A percentile compares a stretch with the other conserved stretches of the same genome.
phyloP scores from a whole-genome alignment of 2,888 invertebrate species.

The Drosophila neonasuta region DNA sequence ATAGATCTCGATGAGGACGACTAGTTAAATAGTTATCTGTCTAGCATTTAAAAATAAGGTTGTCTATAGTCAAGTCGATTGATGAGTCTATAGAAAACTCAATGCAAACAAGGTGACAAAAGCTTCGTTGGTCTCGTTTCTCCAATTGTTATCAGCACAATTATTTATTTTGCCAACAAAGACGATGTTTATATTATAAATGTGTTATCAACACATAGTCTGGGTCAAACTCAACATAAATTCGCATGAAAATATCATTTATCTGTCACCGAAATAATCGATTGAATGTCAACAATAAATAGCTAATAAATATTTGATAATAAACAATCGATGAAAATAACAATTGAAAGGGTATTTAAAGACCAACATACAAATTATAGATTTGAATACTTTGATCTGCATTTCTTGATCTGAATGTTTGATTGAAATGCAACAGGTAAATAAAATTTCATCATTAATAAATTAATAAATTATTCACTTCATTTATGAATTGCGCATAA shows the following conservation, averaged over 20 bases:
- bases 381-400: slow-evolving; percentile 1
- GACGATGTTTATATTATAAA: background rate
- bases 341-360: slow-evolving; percentile 1
- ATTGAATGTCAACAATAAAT: background rate
- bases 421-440: slow-evolving; percentile 54
- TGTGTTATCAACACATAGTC: background rate
- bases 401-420: slow-evolving; percentile 11
- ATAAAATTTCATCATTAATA: slow-evolving; percentile 64
- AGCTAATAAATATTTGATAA: background rate
- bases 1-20: slow-evolving; percentile 1
- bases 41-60: background rate
- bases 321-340: background rate
- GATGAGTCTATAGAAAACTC: background rate
- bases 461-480: slow-evolving; percentile 33
- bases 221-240: background rate
- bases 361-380: background rate
- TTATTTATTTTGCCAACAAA: background rate
- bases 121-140: background rate
- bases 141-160: slow-evolving; percentile 1
- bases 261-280: background rate
- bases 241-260: background rate
- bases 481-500: slow-evolving; percentile 52
- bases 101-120: background rate
- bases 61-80: background rate
- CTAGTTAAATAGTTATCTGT: background rate